Conservation (phyloP, 35 echinoderm and acorn worm species). For the Anneissia japonica region DNA sequence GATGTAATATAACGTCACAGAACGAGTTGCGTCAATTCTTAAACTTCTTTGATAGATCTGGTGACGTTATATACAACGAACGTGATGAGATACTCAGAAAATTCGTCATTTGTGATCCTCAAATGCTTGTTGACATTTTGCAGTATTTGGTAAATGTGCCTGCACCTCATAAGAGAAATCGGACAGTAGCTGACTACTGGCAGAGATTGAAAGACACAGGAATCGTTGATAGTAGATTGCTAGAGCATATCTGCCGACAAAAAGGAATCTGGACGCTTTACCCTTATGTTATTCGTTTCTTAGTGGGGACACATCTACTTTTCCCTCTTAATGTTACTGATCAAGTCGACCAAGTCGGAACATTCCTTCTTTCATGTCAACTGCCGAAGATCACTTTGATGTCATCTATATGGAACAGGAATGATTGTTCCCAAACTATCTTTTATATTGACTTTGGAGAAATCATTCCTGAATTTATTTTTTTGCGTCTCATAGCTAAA, state of each 20-base stretch:
- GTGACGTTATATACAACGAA: conserved; percentile 23
- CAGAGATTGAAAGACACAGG: conserved; percentile 2
- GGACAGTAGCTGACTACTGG: background rate
- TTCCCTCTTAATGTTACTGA: background rate
- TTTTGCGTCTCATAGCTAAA: background rate
- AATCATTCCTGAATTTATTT: background rate
- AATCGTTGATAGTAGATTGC: conserved; percentile 1
- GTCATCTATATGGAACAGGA: background rate
- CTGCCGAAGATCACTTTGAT: background rate
- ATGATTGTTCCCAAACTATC: background rate
- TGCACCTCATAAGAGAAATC: background rate
- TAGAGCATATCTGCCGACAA: conserved; percentile 7
- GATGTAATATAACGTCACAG: background rate
- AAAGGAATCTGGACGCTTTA: background rate
- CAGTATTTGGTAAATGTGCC: conserved; percentile 18
- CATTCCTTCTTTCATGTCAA: conserved; percentile 3
- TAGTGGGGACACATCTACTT: background rate
- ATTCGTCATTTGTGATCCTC: conserved; percentile 21
- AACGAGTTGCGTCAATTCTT: background rate
- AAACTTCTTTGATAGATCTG: conserved; percentile 9
- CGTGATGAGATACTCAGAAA: background rate
- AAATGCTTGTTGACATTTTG: conserved; percentile 28
- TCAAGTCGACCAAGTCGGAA: background rate
- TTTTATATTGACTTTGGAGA: conserved; percentile 31
- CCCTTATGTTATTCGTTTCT: background rate